phyloP scores from a whole-genome alignment of 2,113 vertebrate genomes.

The Orientallactaga bullata region DNA sequence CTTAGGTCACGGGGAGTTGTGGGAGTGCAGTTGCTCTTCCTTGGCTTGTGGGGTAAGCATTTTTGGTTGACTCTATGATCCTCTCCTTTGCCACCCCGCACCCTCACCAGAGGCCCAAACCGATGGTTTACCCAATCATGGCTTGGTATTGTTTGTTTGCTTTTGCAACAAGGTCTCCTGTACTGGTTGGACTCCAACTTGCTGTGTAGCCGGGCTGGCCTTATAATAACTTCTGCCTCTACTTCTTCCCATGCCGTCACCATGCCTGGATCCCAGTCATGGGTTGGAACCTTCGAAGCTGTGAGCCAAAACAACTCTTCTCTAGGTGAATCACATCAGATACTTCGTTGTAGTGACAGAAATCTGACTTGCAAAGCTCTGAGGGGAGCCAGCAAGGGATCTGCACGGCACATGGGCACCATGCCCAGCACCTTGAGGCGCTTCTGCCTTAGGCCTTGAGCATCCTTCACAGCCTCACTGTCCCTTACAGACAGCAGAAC shows the following conservation, averaged over 20 bases:
- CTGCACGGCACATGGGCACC: accelerated
- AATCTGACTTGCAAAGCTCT: neutral
- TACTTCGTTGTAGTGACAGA: neutral
- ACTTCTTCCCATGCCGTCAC: neutral
- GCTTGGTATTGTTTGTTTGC: neutral
- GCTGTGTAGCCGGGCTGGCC: neutral
- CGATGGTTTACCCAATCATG: neutral
- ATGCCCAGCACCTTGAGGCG: accelerated
- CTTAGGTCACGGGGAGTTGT: neutral
- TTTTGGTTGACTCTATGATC: neutral
- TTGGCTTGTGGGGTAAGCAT: neutral
- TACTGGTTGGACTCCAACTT: too few species aligned
- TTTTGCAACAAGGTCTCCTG: neutral
- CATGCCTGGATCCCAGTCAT: neutral
- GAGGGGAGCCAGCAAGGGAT: neutral
- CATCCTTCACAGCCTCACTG: neutral
- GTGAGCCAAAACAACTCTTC: neutral
- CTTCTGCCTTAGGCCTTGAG: accelerated
- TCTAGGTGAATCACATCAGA: neutral
- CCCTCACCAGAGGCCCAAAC: neutral
- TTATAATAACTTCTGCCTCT: neutral
- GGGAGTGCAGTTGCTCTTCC: neutral
- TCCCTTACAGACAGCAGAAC: accelerated
- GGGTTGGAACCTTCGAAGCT: neutral
- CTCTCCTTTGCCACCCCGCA: too few species aligned